Evolutionary conservation across 2,113 vertebrate genomes (phyloP).

Genomic region (Heptranchias perlo): DNA sequence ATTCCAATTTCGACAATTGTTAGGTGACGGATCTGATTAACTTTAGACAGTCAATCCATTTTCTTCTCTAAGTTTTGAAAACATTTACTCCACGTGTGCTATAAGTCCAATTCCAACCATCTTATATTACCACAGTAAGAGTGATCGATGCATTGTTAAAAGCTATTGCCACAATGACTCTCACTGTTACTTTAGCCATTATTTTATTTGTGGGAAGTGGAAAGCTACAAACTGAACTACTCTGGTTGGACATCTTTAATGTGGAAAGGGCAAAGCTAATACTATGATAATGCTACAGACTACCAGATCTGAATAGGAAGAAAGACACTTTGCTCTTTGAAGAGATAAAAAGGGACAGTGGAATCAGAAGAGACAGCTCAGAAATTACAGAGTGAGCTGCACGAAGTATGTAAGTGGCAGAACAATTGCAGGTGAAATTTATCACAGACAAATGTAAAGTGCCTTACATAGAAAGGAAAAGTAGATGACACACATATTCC

Average conservation of each 20-base stretch:
- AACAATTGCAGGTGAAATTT: neutral
- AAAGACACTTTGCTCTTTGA: neutral
- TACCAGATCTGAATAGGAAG: neutral
- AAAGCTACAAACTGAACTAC: neutral
- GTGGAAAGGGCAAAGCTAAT: neutral
- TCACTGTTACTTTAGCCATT: neutral
- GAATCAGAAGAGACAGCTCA: neutral
- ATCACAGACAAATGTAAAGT: neutral
- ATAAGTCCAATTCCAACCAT: neutral
- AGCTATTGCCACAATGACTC: conserved; percentile 13
- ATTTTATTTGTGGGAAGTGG: neutral
- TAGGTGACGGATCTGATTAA: neutral
- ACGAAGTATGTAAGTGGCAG: neutral
- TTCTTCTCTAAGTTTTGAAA: neutral
- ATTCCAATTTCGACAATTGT: neutral
- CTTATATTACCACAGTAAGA: conserved; percentile 19
- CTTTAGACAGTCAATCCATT: neutral
- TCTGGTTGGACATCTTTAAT: neutral
- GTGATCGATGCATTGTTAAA: neutral
- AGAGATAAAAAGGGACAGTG: neutral
- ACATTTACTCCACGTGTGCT: neutral
- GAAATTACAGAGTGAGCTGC: neutral
- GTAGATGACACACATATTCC: neutral
- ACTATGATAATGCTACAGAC: neutral
- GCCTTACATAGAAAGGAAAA: neutral